phyloP scores from a whole-genome alignment of 2,113 vertebrate genomes.

The Malaclemys terrapin region DNA sequence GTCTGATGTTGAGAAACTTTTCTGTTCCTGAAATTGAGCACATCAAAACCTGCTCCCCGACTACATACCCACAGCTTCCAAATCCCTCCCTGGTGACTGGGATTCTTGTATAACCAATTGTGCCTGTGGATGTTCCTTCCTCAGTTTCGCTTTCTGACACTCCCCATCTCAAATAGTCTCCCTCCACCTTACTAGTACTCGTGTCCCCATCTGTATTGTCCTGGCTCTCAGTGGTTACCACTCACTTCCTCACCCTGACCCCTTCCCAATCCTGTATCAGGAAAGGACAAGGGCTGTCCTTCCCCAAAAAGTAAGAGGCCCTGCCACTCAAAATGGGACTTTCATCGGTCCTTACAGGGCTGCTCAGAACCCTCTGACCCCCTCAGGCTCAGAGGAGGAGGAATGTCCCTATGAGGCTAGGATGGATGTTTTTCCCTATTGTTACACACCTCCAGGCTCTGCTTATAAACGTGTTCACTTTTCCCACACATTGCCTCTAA shows the following conservation, averaged over 20 bases:
- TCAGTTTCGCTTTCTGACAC: background rate
- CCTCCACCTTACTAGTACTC: background rate
- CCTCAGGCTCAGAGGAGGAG: background rate
- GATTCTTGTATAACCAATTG: background rate
- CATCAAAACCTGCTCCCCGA: background rate
- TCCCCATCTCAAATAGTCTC: background rate
- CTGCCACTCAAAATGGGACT: too few species aligned
- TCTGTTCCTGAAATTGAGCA: background rate
- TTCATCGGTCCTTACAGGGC: background rate
- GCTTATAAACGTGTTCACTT: background rate
- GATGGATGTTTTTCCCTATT: background rate
- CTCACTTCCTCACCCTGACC: background rate
- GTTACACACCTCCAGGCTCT: background rate
- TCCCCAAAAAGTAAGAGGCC: background rate
- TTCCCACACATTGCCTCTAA: background rate
- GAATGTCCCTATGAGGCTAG: fast-evolving
- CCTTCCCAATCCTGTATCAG: background rate
- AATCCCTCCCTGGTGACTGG: background rate
- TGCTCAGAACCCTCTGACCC: background rate
- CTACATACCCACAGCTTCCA: background rate
- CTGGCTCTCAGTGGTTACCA: background rate
- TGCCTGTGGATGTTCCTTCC: background rate
- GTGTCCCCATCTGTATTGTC: background rate
- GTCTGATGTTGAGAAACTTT: background rate
- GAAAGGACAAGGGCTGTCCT: background rate